These are phyloP conservation scores for Leptatherina wallacei DNA, from an alignment of 2,797 vertebrate genomes.

Conservation along the genomic window DNA sequence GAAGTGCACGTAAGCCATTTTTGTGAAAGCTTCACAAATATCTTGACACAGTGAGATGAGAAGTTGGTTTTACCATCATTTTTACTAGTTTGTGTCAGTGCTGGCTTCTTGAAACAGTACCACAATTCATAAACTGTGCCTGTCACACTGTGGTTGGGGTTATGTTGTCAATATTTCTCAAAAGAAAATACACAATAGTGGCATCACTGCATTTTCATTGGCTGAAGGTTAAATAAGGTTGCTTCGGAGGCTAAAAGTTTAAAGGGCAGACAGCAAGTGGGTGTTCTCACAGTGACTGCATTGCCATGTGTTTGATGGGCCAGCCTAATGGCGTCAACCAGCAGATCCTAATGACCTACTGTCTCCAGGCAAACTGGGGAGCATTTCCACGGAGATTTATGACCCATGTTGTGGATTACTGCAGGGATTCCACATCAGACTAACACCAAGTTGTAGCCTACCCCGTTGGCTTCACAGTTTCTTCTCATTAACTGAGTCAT, in stretches of 20 bases:
- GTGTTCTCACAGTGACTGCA: conserved; percentile 67
- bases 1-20: conserved; percentile 46
- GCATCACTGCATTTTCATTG: conserved; percentile 30
- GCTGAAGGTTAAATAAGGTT: conserved; percentile 52
- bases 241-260: conserved; percentile 57
- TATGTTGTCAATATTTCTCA: conserved; percentile 50
- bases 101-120: conserved; percentile 28
- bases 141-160: conserved; percentile 27
- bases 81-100: conserved; percentile 33
- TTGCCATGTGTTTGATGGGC: conserved; percentile 67
- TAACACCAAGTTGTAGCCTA: conserved; percentile 43
- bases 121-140: conserved; percentile 47
- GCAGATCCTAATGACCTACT: conserved; percentile 77
- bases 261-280: conserved; percentile 77
- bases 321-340: conserved; percentile 60
- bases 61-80: conserved; percentile 27
- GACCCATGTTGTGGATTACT: conserved; percentile 64
- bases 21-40: conserved; percentile 60
- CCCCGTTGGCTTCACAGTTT: conserved; percentile 41
- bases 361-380: conserved; percentile 67
- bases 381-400: conserved; percentile 78
- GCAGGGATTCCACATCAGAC: conserved; percentile 49
- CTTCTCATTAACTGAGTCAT: conserved; percentile 57
- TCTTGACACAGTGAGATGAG: conserved; percentile 42
- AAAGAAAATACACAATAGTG: conserved; percentile 39